Base-by-base conservation (phyloP, 2,888 invertebrate genomes). In the Megaustenia siamemsis region DNA sequence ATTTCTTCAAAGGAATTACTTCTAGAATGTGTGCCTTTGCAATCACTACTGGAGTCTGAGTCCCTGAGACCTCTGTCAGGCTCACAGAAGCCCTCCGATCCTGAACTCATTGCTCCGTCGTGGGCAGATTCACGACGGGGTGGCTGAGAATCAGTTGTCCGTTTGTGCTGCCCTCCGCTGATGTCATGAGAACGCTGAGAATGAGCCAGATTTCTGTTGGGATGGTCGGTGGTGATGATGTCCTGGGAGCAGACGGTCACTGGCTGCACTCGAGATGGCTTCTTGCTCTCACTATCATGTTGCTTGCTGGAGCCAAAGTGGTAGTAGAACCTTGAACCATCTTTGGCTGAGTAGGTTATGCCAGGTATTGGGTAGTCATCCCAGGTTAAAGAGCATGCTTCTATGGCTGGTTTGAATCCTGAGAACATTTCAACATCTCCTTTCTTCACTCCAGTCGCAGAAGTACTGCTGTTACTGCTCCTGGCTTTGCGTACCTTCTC, bases 71-170 rank as follows among this genome's bases (percentile, higher is more conserved):
- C 90, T 69, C 91, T 88, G 81, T 93, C 93, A 18, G 98, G 98
- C 94, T 98, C 98, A 94, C 98, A 98, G 94, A 98, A 98, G 75
- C 98, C 98, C 95, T 98, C 98, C 89, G 98, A 98, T 90, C 98
- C 98, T 24, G 98, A 98, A 80, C 98, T 98, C 87, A 98, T 89
- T 75, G 92, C 92, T 38, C 92, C 92, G 86, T 92, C 92, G 82
- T 91, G 89, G 69, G 88, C 87, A 18, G 89, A 89, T 84, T 89
- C 90, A 53, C 88, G 86, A 45, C 88, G 86, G 24, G 73, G 49
- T 24, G 73, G 49, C 24, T 80, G 43, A n/a, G 53, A 69, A 76
- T 90, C 88, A 86, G 88, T 89, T 60, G 90, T 86, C 53, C 90
- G 88, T 75, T 89, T 85, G 68, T 89, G 88, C 43, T 89, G 86